Conservation (phyloP, 2,113 vertebrate genomes). For the Myxocyprinus asiaticus region DNA sequence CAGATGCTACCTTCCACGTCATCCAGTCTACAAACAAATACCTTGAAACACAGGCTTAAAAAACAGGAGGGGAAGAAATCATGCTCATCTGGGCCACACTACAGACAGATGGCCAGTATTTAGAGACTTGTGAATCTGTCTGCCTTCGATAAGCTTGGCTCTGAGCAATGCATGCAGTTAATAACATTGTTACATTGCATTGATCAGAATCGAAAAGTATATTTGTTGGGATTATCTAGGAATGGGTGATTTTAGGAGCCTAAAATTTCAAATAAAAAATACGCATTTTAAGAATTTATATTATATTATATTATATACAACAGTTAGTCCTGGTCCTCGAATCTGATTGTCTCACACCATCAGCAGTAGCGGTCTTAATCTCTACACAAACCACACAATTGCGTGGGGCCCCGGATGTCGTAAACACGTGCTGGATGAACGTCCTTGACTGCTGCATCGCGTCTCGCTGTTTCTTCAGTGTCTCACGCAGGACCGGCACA, state of each 20-base stretch:
- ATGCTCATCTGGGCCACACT: constrained; percentile 2
- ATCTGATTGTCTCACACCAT: no score
- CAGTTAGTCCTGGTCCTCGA: no score
- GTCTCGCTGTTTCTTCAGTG: no score
- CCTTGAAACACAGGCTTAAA: constrained; percentile 19
- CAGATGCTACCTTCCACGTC: constrained; percentile 48
- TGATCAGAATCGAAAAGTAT: not conserved
- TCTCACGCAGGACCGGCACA: no score
- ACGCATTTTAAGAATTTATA: no score
- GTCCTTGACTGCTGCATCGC: no score
- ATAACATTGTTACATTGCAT: constrained; percentile 9
- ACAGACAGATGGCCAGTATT: constrained; percentile 40
- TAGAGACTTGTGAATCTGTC: constrained; percentile 14
- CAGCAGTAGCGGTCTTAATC: no score
- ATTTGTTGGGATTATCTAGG: constrained; percentile 8
- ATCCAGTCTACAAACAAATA: constrained; percentile 38
- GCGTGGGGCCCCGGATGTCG: no score
- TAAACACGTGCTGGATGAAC: no score
- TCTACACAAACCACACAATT: no score
- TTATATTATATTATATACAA: no score
- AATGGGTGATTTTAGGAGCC: not conserved
- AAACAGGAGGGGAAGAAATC: constrained; percentile 32
- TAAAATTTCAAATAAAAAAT: no score
- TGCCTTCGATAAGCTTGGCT: constrained; percentile 22
- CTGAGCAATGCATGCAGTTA: constrained; percentile 16